Evolutionary conservation across 92 coral and sea anemone genomes (phyloP), one percentile per base, ranked within the genome.

Genomic region (Zoanthus sansibaricus): DNA sequence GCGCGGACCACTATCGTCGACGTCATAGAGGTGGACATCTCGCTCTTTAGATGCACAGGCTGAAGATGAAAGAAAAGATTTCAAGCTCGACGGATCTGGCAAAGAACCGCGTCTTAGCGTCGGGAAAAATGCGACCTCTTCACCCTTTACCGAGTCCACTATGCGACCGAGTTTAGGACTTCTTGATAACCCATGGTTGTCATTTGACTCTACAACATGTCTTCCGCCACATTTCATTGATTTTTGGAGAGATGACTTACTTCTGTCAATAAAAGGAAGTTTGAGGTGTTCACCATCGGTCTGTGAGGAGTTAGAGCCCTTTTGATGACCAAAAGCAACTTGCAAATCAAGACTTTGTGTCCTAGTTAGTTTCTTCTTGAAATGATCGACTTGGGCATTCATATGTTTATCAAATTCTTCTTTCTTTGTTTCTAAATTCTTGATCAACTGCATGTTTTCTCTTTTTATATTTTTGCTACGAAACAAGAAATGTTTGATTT

Each of bases 381-480:
- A 45, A 14, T 80, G 72, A 46, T 16, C 17, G 3, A 70, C 85
- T 46, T 66, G 44, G 20, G 56, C 42, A 42, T 45, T 47, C 15
- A 80, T 67, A 46, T 80, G 75, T 33, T 47, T 80, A 46, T 80
- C 85, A 46, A 80, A 5, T 13, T 80, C 75, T 66, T 80, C 70
- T 80, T 66, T 80, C n/a, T 18, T 80, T 18, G 51, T 31, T 18
- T 80, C 85, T 51, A 80, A 55, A 64, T 80, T 33, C 21, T 64
- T 80, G 20, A 12, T 30, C 12, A 17, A 10, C 10, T 80, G 5
- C 18, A 62, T 31, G 10, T 9, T 80, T 47, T 80, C 74, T 46
- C 66, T 80, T 14, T 5, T 46, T 45, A 80, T 56, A 7, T 3
- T 80, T 46, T 52, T 80, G 75, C 66, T 7, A 5, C 73, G 75